Base-by-base conservation (phyloP, 2,113 vertebrate genomes). In the Epinephelus fuscoguttatus region DNA sequence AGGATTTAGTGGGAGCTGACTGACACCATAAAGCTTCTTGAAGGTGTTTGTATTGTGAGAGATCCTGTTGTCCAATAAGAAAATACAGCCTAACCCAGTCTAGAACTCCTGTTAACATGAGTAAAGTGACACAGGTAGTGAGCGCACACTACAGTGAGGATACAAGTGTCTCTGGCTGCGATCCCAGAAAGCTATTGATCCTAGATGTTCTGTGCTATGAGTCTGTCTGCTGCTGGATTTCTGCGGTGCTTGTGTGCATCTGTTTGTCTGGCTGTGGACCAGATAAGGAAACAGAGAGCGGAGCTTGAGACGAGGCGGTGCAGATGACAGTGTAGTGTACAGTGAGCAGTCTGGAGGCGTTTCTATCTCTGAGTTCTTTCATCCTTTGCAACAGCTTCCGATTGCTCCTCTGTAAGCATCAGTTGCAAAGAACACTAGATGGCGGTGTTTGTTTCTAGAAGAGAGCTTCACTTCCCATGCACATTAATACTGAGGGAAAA, bases 181-280 rank as follows among this genome's bases (percentile, higher is more conserved):
- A 30, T 76, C 90, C 88, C 84, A 60, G 84, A 80, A 79, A 85
- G 77, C 81, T 81, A 88, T 92, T 86, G 93, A 92, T 92, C 85
- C 75, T 67, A 11, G 61, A 70, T 80, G 70, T 89, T 86, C 75
- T 61, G 50, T 59, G 64, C 73, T 75, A n/a, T 62, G 75, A 67
- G 80, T 61, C 55, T 77, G 68, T 80, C 69, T 80, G 79, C 71
- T 60, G 75, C 78, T 80, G 84, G 87, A 63, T 74, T 77, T 59
- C 47, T 60, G 68, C 33, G 3, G 60, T 1, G 59, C 79, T 73
- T 14, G n/a, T 61, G 77, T 78, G 78, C 73, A 56, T 87, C 84
- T 85, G 84, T 77, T 89, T 81, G 78, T 75, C 81, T 87, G 87
- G 71, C 74, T 56, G 69, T 21, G 78, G 57, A 87, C 77, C 80